Percentiles rank a stretch among this genome's conserved stretches.
Evolutionary conservation across 2,113 vertebrate genomes (phyloP).

Genomic region (Suricata suricatta): DNA sequence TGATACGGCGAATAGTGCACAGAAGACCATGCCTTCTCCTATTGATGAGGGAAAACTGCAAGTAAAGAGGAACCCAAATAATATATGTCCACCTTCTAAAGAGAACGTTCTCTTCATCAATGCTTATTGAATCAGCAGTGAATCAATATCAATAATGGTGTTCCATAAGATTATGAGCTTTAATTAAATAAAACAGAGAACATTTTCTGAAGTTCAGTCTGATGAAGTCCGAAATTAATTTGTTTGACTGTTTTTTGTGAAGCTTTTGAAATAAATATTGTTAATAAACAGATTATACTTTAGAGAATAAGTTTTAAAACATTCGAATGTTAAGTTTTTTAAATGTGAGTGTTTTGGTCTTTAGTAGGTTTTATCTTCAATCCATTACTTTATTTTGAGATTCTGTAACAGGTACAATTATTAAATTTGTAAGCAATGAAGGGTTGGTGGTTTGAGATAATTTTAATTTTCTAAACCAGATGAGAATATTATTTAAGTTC

Average conservation of each 20-base stretch:
- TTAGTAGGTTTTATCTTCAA: constrained; percentile 5
- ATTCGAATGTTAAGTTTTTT: constrained; percentile 5
- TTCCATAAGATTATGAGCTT: neutral
- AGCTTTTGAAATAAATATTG: neutral
- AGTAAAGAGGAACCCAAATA: neutral
- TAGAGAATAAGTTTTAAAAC: neutral
- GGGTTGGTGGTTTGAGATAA: neutral
- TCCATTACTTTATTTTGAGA: constrained; percentile 9
- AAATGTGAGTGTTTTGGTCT: neutral
- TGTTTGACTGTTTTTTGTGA: constrained; percentile 45
- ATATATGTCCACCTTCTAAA: neutral
- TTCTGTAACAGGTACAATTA: neutral
- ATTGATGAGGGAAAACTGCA: neutral
- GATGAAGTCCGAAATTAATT: neutral
- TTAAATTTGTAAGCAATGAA: constrained; percentile 43
- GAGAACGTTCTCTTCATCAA: neutral
- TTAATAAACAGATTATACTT: neutral
- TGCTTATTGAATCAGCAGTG: neutral
- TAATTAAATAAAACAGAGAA: constrained; percentile 25
- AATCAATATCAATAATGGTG: neutral
- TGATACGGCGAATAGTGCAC: neutral
- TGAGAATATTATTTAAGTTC: neutral
- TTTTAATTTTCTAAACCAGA: neutral
- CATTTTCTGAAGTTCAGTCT: constrained; percentile 28
- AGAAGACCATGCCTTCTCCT: neutral